Conservation (phyloP, 2,113 vertebrate genomes). For the Ahaetulla prasina region DNA sequence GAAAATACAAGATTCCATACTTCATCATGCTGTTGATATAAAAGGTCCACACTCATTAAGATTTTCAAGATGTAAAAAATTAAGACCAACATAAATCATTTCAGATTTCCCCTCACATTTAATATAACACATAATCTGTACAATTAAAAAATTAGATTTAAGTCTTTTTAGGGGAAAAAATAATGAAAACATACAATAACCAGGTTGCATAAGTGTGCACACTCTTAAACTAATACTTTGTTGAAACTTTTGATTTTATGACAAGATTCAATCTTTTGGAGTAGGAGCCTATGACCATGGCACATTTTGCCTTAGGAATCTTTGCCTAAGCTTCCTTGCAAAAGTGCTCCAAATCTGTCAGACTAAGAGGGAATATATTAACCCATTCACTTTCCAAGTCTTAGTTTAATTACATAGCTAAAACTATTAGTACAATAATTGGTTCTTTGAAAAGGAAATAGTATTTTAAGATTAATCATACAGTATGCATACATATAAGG, state of each 20-base stretch:
- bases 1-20: not conserved
- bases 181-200: not conserved
- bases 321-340: not conserved
- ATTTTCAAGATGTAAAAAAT: not conserved
- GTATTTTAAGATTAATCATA: not conserved
- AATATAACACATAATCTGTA: not conserved
- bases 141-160: not conserved
- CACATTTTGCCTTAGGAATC: not conserved
- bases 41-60: not conserved
- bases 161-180: not conserved
- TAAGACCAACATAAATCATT: not conserved
- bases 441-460: not conserved
- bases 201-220: not conserved
- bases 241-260: not conserved
- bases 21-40: not conserved
- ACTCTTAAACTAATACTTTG: not conserved
- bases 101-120: not conserved
- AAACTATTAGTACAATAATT: not conserved
- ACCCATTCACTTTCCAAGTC: not conserved
- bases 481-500: not conserved
- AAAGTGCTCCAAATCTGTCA: not conserved
- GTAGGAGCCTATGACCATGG: not conserved
- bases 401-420: not conserved
- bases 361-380: not conserved
- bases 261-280: not conserved